These are phyloP conservation scores for Gandaritis pyraliata DNA, from an alignment of 2,888 invertebrate genomes.

Conservation along the genomic window DNA sequence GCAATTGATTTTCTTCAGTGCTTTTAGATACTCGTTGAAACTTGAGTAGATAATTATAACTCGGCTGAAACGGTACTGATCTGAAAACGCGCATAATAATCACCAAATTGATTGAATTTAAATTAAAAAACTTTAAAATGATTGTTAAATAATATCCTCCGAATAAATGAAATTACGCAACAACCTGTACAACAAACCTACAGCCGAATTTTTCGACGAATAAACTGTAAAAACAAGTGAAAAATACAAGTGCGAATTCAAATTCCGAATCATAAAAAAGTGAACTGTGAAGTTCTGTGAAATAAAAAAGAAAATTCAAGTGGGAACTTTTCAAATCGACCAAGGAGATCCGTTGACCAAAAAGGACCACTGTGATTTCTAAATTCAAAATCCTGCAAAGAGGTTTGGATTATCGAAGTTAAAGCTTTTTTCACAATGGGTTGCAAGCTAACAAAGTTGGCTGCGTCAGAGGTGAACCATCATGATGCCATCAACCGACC, in stretches of 20 bases:
- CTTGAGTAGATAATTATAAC: slow-evolving; percentile 21
- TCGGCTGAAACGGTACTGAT: slow-evolving; percentile 9
- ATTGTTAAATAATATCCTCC: not conserved
- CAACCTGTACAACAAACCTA: no score
- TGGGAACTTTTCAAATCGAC: not conserved
- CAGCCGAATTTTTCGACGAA: no score
- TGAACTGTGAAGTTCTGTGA: slow-evolving; percentile 4
- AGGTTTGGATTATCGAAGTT: not conserved
- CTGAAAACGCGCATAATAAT: slow-evolving; percentile 15
- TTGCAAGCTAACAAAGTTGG: slow-evolving; percentile 89
- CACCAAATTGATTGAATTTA: not conserved
- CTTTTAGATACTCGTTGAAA: slow-evolving; percentile 46
- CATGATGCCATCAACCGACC: slow-evolving; percentile 83
- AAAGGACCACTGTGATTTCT: slow-evolving; percentile 2
- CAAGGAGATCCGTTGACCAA: not conserved
- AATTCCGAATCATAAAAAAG: slow-evolving; percentile 10
- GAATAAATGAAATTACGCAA: no score
- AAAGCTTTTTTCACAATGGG: slow-evolving; percentile 82
- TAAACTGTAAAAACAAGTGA: not conserved
- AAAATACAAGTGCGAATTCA: slow-evolving; percentile 2
- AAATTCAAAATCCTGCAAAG: slow-evolving; percentile 3
- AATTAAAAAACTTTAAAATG: not conserved
- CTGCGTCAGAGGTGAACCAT: slow-evolving; percentile 76
- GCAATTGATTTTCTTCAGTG: slow-evolving; percentile 53
- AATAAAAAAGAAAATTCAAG: slow-evolving; percentile 7